Evolutionary conservation across 1,140 invertebrate species (phyloP).

Genomic region (Micrasema longulum): DNA sequence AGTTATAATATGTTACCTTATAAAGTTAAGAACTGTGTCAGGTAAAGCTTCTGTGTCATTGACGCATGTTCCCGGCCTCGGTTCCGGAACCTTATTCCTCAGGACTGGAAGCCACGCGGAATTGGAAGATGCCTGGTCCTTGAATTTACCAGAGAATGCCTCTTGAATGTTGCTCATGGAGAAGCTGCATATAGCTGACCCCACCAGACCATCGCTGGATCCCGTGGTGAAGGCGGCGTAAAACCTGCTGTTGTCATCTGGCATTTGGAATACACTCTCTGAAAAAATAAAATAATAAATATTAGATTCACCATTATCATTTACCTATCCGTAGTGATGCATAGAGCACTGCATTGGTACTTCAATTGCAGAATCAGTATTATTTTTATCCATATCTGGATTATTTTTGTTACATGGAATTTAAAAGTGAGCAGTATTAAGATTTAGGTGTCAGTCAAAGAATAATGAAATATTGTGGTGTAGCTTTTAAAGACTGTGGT

Average conservation of each 20-base stretch:
- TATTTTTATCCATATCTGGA: too few relatives aligned
- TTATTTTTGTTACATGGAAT: too few relatives aligned
- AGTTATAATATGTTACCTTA: slow-evolving; percentile 71
- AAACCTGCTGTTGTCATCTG: slow-evolving; percentile 82
- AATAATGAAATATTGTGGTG: too few relatives aligned
- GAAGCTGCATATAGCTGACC: slow-evolving; percentile 91
- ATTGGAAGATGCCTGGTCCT: slow-evolving; percentile 85
- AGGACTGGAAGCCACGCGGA: slow-evolving; percentile 80
- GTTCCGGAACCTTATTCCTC: slow-evolving; percentile 80
- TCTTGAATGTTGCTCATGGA: slow-evolving; percentile 85
- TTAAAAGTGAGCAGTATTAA: too few relatives aligned
- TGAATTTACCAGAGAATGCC: slow-evolving; percentile 89
- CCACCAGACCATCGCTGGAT: slow-evolving; percentile 87
- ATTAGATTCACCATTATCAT: too few relatives aligned
- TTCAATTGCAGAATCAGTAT: too few relatives aligned
- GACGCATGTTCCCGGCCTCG: slow-evolving; percentile 86
- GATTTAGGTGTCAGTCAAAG: too few relatives aligned
- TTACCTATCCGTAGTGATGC: too few relatives aligned
- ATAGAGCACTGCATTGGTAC: too few relatives aligned
- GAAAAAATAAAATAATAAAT: too few relatives aligned
- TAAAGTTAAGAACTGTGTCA: slow-evolving; percentile 89
- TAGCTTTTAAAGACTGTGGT: too few relatives aligned
- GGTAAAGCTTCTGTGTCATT: slow-evolving; percentile 85
- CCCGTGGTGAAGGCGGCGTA: slow-evolving; percentile 91
- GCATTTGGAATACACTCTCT: slow-evolving; percentile 89